Conservation (phyloP, 2,113 vertebrate species). For the Calypte anna region DNA sequence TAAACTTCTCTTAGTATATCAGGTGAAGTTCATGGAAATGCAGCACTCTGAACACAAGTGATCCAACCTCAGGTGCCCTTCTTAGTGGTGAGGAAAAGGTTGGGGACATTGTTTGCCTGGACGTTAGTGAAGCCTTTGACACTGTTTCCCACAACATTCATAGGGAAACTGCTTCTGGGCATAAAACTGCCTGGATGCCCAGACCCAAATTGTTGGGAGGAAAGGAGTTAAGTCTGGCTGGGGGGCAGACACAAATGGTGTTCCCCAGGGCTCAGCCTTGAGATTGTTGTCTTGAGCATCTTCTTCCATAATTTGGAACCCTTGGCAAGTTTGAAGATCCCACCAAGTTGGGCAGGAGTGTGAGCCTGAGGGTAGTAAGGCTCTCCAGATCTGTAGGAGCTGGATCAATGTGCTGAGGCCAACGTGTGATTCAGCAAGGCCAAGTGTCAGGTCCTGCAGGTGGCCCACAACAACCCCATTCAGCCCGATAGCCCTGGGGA, state of each 20-base stretch:
- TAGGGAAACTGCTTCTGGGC: neutral
- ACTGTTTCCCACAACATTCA: neutral
- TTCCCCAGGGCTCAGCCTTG: rapidly evolving
- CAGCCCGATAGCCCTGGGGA: rapidly evolving
- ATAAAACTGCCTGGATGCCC: rapidly evolving
- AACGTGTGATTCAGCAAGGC: neutral
- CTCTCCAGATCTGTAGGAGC: neutral
- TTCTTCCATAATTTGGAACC: neutral
- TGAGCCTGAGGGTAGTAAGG: neutral
- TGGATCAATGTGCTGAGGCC: rapidly evolving
- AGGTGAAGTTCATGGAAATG: slow-evolving; percentile 27
- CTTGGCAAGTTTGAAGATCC: neutral
- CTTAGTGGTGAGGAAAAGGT: neutral
- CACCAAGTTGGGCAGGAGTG: rapidly evolving
- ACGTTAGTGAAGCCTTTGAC: neutral
- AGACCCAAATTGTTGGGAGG: rapidly evolving
- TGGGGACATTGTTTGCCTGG: neutral
- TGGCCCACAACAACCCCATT: neutral
- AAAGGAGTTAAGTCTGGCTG: neutral
- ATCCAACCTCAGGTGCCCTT: neutral
- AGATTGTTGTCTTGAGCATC: neutral
- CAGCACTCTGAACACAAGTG: neutral
- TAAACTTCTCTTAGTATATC: neutral
- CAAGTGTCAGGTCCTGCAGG: rapidly evolving
- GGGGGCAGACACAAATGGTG: rapidly evolving